Conservation (phyloP, 2,113 vertebrate genomes). For the Campylomormyrus numenius region DNA sequence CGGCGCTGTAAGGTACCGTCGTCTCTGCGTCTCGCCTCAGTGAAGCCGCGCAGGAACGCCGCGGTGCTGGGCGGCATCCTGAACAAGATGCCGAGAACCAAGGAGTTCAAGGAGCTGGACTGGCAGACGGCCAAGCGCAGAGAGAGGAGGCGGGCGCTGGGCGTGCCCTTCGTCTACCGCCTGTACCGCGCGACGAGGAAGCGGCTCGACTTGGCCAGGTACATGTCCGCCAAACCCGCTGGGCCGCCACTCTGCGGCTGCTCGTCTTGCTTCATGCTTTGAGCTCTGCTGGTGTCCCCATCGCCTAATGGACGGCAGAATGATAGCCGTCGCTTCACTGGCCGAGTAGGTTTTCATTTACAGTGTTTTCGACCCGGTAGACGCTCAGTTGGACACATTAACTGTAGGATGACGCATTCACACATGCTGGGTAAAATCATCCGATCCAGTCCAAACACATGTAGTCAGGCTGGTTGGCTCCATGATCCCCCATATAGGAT, state of each 20-base stretch:
- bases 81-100: slow-evolving; percentile 44
- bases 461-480: neutral
- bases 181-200: slow-evolving; percentile 52
- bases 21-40: slow-evolving; percentile 22
- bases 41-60: neutral
- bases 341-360: neutral
- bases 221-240: neutral
- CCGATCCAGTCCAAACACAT: neutral
- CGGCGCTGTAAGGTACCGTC: neutral
- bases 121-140: slow-evolving; percentile 34
- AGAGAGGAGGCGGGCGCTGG: slow-evolving; percentile 48
- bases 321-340: neutral
- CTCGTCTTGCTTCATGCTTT: neutral
- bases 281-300: neutral
- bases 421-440: neutral
- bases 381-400: neutral
- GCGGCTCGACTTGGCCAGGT: slow-evolving; percentile 56
- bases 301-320: neutral
- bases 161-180: slow-evolving; percentile 58
- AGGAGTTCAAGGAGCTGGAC: neutral
- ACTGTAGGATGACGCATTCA: neutral
- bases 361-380: neutral
- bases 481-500: neutral
- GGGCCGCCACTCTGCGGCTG: neutral
- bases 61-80: slow-evolving; percentile 48